These are phyloP conservation scores for Drosophila paranaensis DNA, from an alignment of 2,888 invertebrate genomes.

Conservation along the genomic window DNA sequence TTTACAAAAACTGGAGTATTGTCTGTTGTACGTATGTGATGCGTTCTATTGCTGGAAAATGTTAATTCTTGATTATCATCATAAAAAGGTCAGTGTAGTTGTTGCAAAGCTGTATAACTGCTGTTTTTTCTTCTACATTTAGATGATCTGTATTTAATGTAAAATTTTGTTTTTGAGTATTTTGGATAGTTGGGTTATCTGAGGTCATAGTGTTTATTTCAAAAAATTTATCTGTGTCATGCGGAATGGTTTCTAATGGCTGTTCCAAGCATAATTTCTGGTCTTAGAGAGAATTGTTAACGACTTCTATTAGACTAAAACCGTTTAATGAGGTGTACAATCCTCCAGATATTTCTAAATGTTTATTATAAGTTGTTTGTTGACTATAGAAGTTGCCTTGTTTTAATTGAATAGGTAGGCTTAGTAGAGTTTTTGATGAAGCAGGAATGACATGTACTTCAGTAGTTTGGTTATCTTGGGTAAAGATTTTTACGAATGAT, in stretches of 20 bases:
- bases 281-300: conserved; percentile 1
- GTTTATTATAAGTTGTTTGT: neutral
- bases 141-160: neutral
- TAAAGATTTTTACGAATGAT: neutral
- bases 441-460: conserved; percentile 5
- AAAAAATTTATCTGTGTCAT: neutral
- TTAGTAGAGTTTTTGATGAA: neutral
- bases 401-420: neutral
- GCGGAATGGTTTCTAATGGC: no score
- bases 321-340: conserved; percentile 2
- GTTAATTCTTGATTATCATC: neutral
- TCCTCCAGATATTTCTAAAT: neutral
- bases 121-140: neutral
- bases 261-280: no score
- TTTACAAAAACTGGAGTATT: neutral
- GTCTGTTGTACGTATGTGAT: neutral
- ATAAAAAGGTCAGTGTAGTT: conserved; percentile 1
- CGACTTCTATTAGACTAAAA: neutral
- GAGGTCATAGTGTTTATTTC: conserved; percentile 1
- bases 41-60: neutral
- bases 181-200: neutral
- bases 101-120: neutral
- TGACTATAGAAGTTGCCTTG: neutral
- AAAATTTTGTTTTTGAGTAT: neutral
- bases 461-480: neutral